phyloP scores from a whole-genome alignment of 2,888 invertebrate genomes.

The Hoplodrina blanda region DNA sequence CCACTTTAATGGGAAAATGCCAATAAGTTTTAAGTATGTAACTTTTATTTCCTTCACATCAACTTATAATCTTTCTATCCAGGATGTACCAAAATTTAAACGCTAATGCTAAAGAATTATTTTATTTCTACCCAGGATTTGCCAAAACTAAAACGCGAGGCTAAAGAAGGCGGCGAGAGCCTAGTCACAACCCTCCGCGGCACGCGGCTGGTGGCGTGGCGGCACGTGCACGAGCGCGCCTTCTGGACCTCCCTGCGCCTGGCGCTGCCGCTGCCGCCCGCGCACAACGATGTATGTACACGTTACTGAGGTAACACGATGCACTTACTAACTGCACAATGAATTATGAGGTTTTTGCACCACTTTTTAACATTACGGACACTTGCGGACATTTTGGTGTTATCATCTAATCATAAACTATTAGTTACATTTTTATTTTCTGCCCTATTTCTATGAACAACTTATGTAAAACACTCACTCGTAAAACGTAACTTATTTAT shows the following conservation, averaged over 20 bases:
- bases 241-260: slow-evolving; percentile 93
- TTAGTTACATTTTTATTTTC: not conserved
- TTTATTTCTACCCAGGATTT: slow-evolving; percentile 87
- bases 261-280: slow-evolving; percentile 91
- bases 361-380: slow-evolving; percentile 4
- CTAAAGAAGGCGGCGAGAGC: slow-evolving; percentile 89
- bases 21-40: not conserved
- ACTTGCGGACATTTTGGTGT: not conserved
- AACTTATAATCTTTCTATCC: slow-evolving; percentile 21
- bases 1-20: not conserved
- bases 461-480: not conserved
- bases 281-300: slow-evolving; percentile 61
- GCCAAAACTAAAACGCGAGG: slow-evolving; percentile 89
- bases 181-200: slow-evolving; percentile 84
- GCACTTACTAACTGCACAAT: slow-evolving; percentile 19
- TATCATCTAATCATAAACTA: not conserved
- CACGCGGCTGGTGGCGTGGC: slow-evolving; percentile 89
- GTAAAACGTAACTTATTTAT: no score
- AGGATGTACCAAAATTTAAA: slow-evolving; percentile 91
- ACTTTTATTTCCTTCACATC: not conserved
- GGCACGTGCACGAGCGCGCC: slow-evolving; percentile 88
- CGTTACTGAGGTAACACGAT: slow-evolving; percentile 54
- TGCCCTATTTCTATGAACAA: not conserved
- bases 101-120: slow-evolving; percentile 85
- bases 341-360: slow-evolving; percentile 6